A percentile compares a stretch with the other conserved stretches of the same genome.
Conservation (phyloP, 2,888 invertebrate species). For the Drosophila nr. perissopoda region DNA sequence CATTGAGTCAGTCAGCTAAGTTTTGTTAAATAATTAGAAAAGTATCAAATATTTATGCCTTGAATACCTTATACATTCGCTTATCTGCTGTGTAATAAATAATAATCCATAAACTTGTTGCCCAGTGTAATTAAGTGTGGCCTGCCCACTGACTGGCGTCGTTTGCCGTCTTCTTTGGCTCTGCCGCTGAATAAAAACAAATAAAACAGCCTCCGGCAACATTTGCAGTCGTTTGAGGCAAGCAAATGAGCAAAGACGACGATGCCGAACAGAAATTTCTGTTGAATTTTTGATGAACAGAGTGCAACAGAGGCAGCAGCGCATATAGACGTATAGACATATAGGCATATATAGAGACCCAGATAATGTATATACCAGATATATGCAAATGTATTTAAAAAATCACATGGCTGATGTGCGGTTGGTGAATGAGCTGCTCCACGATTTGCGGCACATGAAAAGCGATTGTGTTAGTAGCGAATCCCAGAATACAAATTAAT, state of each 20-base stretch:
- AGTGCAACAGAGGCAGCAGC: constrained; percentile 17
- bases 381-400: constrained; percentile 84
- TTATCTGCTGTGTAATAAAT: not conserved
- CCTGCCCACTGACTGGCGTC: constrained; percentile 36
- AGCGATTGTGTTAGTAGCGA: constrained; percentile 83
- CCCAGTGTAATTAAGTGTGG: constrained; percentile 70
- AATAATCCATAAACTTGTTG: constrained; percentile 35
- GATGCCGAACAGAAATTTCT: constrained; percentile 35
- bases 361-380: constrained; percentile 59
- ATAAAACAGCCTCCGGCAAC: constrained; percentile 47
- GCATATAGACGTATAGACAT: not conserved
- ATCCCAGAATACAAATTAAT: not conserved
- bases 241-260: constrained; percentile 72
- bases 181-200: constrained; percentile 43
- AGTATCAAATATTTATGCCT: not conserved
- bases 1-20: not conserved
- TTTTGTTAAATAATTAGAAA: not conserved
- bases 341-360: constrained; percentile 30
- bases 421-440: constrained; percentile 83
- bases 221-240: constrained; percentile 61
- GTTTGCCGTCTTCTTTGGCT: constrained; percentile 35
- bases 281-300: constrained; percentile 42
- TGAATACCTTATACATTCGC: not conserved
- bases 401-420: constrained; percentile 83
- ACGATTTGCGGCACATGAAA: constrained; percentile 83